phyloP scores from a whole-genome alignment of 2,797 vertebrate genomes.

The Myiothlypis coronata region DNA sequence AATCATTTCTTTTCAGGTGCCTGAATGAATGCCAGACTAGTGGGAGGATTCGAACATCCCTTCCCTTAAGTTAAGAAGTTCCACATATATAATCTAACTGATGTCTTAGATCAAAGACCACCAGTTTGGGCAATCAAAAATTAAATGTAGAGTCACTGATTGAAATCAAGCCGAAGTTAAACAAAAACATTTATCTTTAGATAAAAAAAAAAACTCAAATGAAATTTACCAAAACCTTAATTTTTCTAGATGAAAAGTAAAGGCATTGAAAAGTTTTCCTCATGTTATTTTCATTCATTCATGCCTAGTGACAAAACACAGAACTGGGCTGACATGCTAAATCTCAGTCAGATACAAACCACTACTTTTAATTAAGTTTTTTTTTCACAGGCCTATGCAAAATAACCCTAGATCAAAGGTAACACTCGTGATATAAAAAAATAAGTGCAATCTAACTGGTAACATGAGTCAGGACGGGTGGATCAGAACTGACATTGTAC shows the following conservation, averaged over 20 bases:
- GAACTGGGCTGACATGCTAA: not conserved
- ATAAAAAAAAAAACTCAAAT: not conserved
- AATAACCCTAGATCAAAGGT: not conserved
- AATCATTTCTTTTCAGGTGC: constrained; percentile 77
- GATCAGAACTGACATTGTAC: not conserved
- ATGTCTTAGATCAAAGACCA: constrained; percentile 54
- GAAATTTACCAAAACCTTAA: not conserved
- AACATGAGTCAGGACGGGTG: not conserved
- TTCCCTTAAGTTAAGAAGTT: constrained; percentile 28
- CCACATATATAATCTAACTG: constrained; percentile 36
- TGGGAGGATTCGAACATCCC: constrained; percentile 44
- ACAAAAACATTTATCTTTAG: not conserved
- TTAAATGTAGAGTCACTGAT: not conserved
- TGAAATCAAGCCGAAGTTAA: not conserved
- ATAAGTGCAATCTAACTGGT: not conserved
- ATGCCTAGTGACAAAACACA: not conserved
- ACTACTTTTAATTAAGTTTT: not conserved
- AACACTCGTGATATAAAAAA: not conserved
- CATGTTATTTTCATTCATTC: not conserved
- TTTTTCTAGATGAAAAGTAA: not conserved
- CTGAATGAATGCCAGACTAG: constrained; percentile 60
- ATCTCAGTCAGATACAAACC: not conserved
- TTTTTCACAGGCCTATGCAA: not conserved
- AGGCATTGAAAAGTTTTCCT: not conserved
- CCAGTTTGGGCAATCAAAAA: not conserved